Evolutionary conservation across 92 coral and sea anemone species (phyloP).

Genomic region (Porites lobata): DNA sequence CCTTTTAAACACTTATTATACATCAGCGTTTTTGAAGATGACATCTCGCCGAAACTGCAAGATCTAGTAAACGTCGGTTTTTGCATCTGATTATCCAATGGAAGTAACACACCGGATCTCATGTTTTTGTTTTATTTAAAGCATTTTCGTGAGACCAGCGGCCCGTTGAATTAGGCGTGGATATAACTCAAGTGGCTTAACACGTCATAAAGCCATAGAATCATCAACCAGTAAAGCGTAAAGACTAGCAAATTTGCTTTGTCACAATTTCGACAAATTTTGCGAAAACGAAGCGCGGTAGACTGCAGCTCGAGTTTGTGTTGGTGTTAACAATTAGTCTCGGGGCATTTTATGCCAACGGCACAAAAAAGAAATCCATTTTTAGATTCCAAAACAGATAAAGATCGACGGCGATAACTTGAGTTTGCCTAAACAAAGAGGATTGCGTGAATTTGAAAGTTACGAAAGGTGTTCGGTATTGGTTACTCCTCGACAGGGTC

Average conservation of each 20-base stretch:
- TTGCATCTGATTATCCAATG: too few species aligned
- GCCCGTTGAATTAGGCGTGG: background rate
- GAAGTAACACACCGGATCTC: background rate
- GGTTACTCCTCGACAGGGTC: slow-evolving; percentile 2
- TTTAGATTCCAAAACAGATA: background rate
- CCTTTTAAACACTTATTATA: too few species aligned
- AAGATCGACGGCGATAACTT: background rate
- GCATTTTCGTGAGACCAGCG: slow-evolving; percentile 8
- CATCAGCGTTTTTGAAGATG: too few species aligned
- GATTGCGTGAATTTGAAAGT: background rate
- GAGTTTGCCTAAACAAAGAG: background rate
- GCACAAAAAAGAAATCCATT: background rate
- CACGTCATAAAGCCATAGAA: slow-evolving; percentile 19
- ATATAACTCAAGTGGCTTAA: slow-evolving; percentile 23
- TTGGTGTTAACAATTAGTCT: background rate
- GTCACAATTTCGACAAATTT: slow-evolving; percentile 25
- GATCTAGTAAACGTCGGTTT: too few species aligned
- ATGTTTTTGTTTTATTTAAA: background rate
- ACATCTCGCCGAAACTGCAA: too few species aligned
- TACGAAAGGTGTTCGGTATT: background rate
- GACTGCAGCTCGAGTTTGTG: background rate
- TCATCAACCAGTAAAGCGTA: background rate
- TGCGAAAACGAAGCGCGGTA: background rate
- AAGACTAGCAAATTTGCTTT: slow-evolving; percentile 18
- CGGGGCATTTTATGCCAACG: background rate